phyloP scores from a whole-genome alignment of 2,888 invertebrate species.

The Drosophila testacea region DNA sequence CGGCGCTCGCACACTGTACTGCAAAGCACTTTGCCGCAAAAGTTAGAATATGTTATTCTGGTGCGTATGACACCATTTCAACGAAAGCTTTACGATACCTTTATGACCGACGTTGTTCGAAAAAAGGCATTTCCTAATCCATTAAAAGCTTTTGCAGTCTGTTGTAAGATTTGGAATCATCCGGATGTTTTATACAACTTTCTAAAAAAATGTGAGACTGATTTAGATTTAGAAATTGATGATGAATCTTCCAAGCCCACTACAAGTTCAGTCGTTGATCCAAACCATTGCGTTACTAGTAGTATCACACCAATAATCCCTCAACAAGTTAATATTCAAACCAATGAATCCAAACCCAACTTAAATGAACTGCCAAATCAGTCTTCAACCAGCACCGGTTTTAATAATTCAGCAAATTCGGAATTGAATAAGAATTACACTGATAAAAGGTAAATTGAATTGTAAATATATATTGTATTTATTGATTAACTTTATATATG shows the following conservation, averaged over 20 bases:
- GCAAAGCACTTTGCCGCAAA: slow-evolving; percentile 95
- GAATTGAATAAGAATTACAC: slow-evolving; percentile 56
- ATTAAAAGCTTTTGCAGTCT: slow-evolving; percentile 98
- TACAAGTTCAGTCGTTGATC: slow-evolving; percentile 59
- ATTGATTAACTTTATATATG: neutral
- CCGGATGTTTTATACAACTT: slow-evolving; percentile 96
- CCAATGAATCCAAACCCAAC: slow-evolving; percentile 22
- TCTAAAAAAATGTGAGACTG: slow-evolving; percentile 92
- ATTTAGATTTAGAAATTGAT: slow-evolving; percentile 92
- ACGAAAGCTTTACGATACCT: slow-evolving; percentile 94
- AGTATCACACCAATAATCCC: slow-evolving; percentile 15
- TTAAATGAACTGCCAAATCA: slow-evolving; percentile 4
- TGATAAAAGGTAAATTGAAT: slow-evolving; percentile 54
- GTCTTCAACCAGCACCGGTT: slow-evolving; percentile 12
- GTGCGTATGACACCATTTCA: slow-evolving; percentile 96
- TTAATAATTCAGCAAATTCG: slow-evolving; percentile 30
- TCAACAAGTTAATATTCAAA: slow-evolving; percentile 30
- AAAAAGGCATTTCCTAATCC: slow-evolving; percentile 96
- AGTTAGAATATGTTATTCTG: slow-evolving; percentile 97
- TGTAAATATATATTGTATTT: neutral
- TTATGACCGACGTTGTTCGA: slow-evolving; percentile 96
- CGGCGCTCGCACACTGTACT: slow-evolving; percentile 96
- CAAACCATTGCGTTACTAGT: slow-evolving; percentile 21
- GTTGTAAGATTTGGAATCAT: slow-evolving; percentile 99
- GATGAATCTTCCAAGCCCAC: slow-evolving; percentile 85